Conservation (phyloP, 2,113 vertebrate species). For the Terrapene triunguis region DNA sequence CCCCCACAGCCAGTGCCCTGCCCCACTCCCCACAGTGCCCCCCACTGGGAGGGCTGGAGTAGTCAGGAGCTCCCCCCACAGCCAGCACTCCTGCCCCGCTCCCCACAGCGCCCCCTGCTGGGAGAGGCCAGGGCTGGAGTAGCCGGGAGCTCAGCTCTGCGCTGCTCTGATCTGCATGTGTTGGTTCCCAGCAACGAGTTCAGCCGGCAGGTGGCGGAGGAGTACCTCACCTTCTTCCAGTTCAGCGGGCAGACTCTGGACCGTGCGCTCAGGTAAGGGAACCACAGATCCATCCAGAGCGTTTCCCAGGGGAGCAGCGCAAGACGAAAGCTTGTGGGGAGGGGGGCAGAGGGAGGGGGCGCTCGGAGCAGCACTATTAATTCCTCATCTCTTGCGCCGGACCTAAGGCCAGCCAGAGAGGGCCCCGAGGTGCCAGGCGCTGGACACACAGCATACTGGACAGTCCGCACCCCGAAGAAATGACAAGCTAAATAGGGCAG, state of each 20-base stretch:
- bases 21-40: too few relatives aligned
- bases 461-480: too few relatives aligned
- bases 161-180: not conserved
- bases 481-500: too few relatives aligned
- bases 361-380: rapidly evolving
- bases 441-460: too few relatives aligned
- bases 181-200: constrained; percentile 84
- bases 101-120: not conserved
- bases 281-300: not conserved
- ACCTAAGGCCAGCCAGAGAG: too few relatives aligned
- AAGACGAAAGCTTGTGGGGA: too few relatives aligned
- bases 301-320: not conserved
- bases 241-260: constrained; percentile 87
- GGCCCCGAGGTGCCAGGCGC: not conserved
- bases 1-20: too few relatives aligned
- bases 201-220: constrained; percentile 87
- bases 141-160: rapidly evolving
- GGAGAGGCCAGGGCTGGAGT: not conserved
- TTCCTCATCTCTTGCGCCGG: not conserved
- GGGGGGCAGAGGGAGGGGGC: too few relatives aligned
- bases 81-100: too few relatives aligned
- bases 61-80: too few relatives aligned
- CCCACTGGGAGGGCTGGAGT: too few relatives aligned
- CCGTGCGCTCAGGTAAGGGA: constrained; percentile 84
- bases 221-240: constrained; percentile 89